Evolutionary conservation across 1,140 invertebrate species (phyloP).

Genomic region (Drosophila jambulina): DNA sequence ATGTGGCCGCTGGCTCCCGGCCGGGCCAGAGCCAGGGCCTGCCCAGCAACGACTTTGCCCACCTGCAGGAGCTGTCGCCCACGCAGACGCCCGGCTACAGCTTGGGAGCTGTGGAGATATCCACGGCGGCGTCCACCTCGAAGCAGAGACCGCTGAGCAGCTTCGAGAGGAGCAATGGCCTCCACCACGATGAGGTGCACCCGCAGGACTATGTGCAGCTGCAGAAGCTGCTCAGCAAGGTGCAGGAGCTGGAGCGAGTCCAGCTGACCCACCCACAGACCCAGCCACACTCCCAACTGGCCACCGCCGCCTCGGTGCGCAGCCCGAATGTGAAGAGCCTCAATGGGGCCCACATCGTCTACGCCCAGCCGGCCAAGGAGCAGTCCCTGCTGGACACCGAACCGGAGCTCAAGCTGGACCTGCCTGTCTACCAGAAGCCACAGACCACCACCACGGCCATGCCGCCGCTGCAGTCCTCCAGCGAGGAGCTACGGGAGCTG

Average conservation of each 20-base stretch:
- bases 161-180: conserved; percentile 72
- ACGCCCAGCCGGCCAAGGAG: conserved; percentile 58
- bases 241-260: conserved; percentile 82
- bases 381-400: conserved; percentile 21
- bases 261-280: conserved; percentile 44
- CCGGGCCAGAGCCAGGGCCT: conserved; percentile 14
- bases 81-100: conserved; percentile 5
- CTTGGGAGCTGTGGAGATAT: conserved; percentile 61
- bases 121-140: conserved; percentile 66
- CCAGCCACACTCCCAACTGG: conserved; percentile 44
- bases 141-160: conserved; percentile 56
- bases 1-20: conserved; percentile 52
- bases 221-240: conserved; percentile 79
- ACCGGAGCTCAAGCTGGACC: conserved; percentile 57
- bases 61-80: conserved; percentile 60
- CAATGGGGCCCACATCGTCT: conserved; percentile 69
- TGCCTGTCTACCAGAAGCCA: conserved; percentile 60
- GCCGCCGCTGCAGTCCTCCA: conserved; percentile 41
- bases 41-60: conserved; percentile 75
- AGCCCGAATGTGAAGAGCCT: conserved; percentile 68
- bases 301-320: conserved; percentile 73
- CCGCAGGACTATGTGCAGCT: conserved; percentile 81
- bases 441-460: not conserved
- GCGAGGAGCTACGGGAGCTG: conserved; percentile 73
- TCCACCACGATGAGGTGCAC: conserved; percentile 64